Conservation (phyloP, 2,797 vertebrate genomes). For the Etheostoma perlongum region DNA sequence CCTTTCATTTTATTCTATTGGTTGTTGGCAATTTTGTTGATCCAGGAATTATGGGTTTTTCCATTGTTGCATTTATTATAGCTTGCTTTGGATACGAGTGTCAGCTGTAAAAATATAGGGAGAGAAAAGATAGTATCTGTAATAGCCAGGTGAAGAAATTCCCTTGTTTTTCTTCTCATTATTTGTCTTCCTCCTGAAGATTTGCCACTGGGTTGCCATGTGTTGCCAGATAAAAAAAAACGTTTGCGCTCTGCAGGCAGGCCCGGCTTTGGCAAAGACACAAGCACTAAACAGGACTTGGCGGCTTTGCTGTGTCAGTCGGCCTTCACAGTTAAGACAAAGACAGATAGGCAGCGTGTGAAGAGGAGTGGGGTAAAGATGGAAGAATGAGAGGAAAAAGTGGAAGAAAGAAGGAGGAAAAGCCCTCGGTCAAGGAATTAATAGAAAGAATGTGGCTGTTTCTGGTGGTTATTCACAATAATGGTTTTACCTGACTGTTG, state of each 20-base stretch:
- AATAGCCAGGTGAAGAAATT: constrained; percentile 35
- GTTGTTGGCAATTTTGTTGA: constrained; percentile 54
- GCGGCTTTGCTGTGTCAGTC: constrained; percentile 48
- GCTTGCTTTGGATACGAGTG: constrained; percentile 48
- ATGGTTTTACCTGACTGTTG: constrained; percentile 64
- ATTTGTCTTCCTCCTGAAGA: constrained; percentile 41
- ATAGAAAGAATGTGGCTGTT: constrained; percentile 43
- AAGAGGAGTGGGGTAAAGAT: constrained; percentile 47
- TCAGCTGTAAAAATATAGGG: constrained; percentile 37
- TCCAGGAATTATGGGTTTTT: constrained; percentile 57
- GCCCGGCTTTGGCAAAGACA: constrained; percentile 48
- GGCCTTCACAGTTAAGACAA: constrained; percentile 58
- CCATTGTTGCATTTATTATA: constrained; percentile 58
- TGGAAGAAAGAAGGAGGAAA: constrained; percentile 9
- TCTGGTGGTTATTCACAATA: constrained; percentile 40
- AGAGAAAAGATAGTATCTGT: constrained; percentile 23
- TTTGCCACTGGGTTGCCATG: constrained; percentile 40
- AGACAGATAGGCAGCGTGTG: constrained; percentile 61
- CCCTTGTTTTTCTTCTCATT: constrained; percentile 35
- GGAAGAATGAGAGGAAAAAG: constrained; percentile 48
- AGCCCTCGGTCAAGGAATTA: constrained; percentile 10
- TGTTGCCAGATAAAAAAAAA: constrained; percentile 52
- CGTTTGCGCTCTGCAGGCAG: constrained; percentile 37
- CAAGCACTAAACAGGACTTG: constrained; percentile 51
- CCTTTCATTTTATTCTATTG: constrained; percentile 45